Percentiles rank a stretch among this genome's conserved stretches.
Evolutionary conservation across 2,797 vertebrate genomes (phyloP).

Genomic region (Leuciscus waleckii): DNA sequence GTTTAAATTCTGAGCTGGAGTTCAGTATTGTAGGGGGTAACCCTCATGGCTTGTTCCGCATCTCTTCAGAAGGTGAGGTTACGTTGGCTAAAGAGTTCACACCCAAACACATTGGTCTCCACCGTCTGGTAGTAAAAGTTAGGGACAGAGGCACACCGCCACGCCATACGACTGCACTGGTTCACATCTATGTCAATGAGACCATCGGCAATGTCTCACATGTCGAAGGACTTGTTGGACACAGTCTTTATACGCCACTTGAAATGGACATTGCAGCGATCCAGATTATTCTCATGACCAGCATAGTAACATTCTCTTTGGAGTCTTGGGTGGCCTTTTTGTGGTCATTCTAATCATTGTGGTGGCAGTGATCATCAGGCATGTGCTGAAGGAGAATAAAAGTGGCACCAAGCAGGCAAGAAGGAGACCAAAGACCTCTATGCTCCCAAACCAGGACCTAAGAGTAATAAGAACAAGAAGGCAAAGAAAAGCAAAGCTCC

Average conservation of each 20-base stretch:
- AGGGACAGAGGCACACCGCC: slow-evolving; percentile 92
- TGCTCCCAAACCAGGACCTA: slow-evolving; percentile 90
- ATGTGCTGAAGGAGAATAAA: slow-evolving; percentile 94
- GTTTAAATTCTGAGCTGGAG: slow-evolving; percentile 87
- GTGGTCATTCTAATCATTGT: slow-evolving; percentile 92
- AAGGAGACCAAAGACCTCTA: slow-evolving; percentile 98
- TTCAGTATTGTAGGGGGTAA: slow-evolving; percentile 94
- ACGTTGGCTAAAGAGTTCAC: slow-evolving; percentile 90
- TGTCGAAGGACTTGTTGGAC: slow-evolving; percentile 91
- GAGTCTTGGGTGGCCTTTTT: slow-evolving; percentile 88
- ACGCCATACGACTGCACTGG: slow-evolving; percentile 89
- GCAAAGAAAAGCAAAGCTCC: slow-evolving; percentile 93
- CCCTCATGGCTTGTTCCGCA: slow-evolving; percentile 93
- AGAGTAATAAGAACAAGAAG: slow-evolving; percentile 90
- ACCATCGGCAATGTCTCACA: slow-evolving; percentile 90
- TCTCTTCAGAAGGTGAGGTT: slow-evolving; percentile 90
- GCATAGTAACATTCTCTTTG: slow-evolving; percentile 91
- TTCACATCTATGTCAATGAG: slow-evolving; percentile 96
- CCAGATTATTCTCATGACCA: slow-evolving; percentile 89
- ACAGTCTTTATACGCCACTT: slow-evolving; percentile 94
- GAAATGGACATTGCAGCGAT: slow-evolving; percentile 95
- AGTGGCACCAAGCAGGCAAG: slow-evolving; percentile 96
- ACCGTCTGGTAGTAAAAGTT: slow-evolving; percentile 92
- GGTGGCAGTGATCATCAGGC: slow-evolving; percentile 88
- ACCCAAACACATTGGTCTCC: slow-evolving; percentile 91